Percentiles rank a stretch among this genome's conserved stretches.
phyloP scores from a whole-genome alignment of 2,113 vertebrate genomes.

The Cavia porcellus region DNA sequence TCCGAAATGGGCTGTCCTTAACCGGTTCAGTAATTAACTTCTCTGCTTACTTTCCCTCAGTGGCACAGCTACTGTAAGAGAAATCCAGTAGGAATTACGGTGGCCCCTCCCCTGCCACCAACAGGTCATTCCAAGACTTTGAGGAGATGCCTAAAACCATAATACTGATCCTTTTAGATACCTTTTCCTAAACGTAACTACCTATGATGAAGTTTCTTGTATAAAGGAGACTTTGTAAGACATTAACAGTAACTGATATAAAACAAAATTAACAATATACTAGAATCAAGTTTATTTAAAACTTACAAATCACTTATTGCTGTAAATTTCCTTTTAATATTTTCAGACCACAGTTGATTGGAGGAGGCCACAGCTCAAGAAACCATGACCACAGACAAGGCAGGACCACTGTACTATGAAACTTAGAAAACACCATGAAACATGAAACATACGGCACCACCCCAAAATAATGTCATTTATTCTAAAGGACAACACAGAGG shows the following conservation, averaged over 20 bases:
- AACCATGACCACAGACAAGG: not conserved
- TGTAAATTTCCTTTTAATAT: not conserved
- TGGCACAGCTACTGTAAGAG: not conserved
- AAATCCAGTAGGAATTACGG: not conserved
- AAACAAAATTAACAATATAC: not conserved
- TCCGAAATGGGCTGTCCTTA: not conserved
- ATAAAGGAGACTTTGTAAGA: not conserved
- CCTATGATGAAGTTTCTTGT: not conserved
- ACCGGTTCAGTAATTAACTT: not conserved
- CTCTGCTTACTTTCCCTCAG: not conserved
- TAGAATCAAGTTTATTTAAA: not conserved
- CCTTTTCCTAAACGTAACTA: not conserved
- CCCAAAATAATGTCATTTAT: not conserved
- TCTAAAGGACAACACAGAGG: not conserved
- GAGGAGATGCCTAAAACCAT: no score
- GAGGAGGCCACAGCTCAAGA: not conserved
- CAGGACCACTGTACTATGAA: not conserved
- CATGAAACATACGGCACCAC: fast-evolving
- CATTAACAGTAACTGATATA: not conserved
- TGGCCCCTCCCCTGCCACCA: not conserved
- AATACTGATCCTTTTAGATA: no score
- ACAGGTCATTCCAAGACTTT: not conserved
- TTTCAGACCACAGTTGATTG: not conserved
- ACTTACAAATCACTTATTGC: not conserved
- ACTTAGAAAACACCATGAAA: not conserved